Evolutionary conservation across 2,797 vertebrate genomes (phyloP), one percentile per base, ranked within the genome.

Genomic region (Macropus fuliginosus): DNA sequence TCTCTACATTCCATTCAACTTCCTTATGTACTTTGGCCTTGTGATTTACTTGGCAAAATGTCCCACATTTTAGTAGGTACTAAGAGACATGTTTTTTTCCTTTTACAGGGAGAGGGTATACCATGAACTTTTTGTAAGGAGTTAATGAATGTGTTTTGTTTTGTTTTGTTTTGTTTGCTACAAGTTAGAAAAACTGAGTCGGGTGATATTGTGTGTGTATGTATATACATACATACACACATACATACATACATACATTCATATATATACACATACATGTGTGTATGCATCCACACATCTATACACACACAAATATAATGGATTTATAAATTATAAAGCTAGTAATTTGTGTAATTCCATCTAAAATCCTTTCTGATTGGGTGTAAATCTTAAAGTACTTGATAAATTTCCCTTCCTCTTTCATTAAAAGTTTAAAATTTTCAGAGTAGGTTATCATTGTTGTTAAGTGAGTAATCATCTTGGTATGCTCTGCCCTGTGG

Each of bases 201-300:
- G 18, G 9, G 18, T 10, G 8, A 81, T 81, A 46, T 46, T 34
- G 8, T n/a, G 5, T 66, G 3, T 66, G 4, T 34, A 6, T 66
- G 1, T 66, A 1, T 18, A n/a, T 66, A 0, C 1, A 18, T 18
- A 66, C 5, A 66, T 12, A 9, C 3, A 59, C 31, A 29, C 10
- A 12, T 31, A 59, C 24, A 12, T 34, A 28, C 13, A 34, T 1
- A 62, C 2, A 13, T 1, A 34, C 31, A 12, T 31, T 31, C 8
- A 12, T 34, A 28, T 34, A 34, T 1, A 66, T 6, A 14, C 0
- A 34, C 31, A n/a, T 8, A 34, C 1, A 31, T 13, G 2, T 57
- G 12, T 14, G 12, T 34, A 66, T 21, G 5, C 5, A 66, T 8
- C n/a, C 5, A n/a, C 16, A 56, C 0, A 0, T 8, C 8, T 56